Conservation (phyloP, 2,113 vertebrate species). For the Megaleporinus macrocephalus region DNA sequence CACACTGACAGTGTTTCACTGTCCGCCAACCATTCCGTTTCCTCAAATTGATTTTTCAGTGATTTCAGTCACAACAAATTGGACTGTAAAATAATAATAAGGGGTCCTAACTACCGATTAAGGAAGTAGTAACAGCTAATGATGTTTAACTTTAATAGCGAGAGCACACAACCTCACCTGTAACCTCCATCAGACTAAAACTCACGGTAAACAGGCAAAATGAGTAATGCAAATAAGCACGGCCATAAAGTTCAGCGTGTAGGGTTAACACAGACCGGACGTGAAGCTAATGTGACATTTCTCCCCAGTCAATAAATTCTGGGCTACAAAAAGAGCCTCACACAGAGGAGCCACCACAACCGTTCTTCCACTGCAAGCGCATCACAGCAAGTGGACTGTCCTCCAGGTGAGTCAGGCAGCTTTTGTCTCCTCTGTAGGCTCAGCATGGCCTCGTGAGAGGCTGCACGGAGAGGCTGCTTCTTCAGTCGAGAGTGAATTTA, state of each 20-base stretch:
- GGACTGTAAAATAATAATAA: constrained; percentile 29
- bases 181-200: constrained; percentile 44
- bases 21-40: constrained; percentile 19
- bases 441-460: neutral
- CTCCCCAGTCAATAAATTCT: constrained; percentile 45
- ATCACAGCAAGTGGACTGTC: neutral
- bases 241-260: constrained; percentile 59
- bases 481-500: neutral
- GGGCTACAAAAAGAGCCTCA: constrained; percentile 49
- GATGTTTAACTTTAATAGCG: constrained; percentile 61
- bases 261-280: neutral
- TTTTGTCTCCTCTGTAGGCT: neutral
- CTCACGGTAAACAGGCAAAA: constrained; percentile 46
- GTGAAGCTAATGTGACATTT: constrained; percentile 46
- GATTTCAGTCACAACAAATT: constrained; percentile 38
- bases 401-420: constrained; percentile 22
- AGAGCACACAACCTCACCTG: constrained; percentile 43
- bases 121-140: constrained; percentile 64
- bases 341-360: constrained; percentile 1
- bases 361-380: neutral
- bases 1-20: neutral
- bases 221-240: constrained; percentile 69
- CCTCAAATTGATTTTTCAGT: constrained; percentile 53
- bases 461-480: neutral
- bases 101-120: constrained; percentile 49